Base-by-base conservation (phyloP, 2,113 vertebrate genomes). In the Tauraco erythrolophus region DNA sequence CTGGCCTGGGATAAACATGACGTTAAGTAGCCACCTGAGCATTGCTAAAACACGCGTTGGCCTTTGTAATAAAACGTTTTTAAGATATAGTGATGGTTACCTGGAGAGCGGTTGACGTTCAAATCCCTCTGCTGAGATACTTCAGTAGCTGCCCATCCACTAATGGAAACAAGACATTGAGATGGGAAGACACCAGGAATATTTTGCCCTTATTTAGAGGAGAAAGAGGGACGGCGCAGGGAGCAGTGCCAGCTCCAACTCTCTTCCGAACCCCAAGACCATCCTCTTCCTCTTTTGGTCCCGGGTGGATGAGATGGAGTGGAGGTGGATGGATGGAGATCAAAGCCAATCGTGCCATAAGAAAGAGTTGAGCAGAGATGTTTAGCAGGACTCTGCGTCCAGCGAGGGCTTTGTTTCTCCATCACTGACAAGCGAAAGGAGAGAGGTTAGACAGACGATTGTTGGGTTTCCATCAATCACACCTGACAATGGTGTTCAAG, bases 1-100 rank as follows among this genome's bases (percentile, higher is more conserved):
- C 92, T 90, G 90, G 90, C 82, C 82, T 19, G 74, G 88, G 94
- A 92, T 83, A 93, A 96, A 93, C 88, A 72, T 70, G 95, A 93
- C 90, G 39, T 94, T 97, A 98, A 98, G 98, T 94, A 95, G 97
- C 95, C 97, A 91, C 92, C 98, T 95, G 97, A 98, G 97, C 95
- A 60, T 92, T 43, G 72, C 96, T 95, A 91, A 97, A 88, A 94
- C 94, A 94, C 54, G 84, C 94, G 39, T 94, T 76, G 92, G 91
- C 96, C 96, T 97, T 74, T 39, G 75, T 97, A 96, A 97, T 97
- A 92, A 98, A 98, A 95, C 91, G 97, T 94, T 96, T 97, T 97
- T 84, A 96, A 97, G 97, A 92, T 90, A 89, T 92, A 69, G 92
- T 97, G 94, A 97, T 93, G 98, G 96, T 97, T 94, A 98, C 97